Conservation (phyloP, 2,888 invertebrate species). For the Nudaria mundana region DNA sequence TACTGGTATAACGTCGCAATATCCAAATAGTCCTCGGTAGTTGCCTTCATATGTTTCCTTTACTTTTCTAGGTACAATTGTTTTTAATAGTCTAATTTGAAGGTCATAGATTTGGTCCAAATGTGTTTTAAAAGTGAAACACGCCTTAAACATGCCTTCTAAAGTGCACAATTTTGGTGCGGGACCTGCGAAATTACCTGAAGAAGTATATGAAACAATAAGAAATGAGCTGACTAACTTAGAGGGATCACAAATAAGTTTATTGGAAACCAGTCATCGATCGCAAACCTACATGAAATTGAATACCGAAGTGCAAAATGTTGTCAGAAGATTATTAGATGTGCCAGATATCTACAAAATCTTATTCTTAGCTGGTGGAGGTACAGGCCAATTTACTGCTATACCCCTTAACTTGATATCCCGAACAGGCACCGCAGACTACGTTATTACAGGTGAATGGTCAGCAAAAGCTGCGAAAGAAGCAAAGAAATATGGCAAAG, state of each 20-base stretch:
- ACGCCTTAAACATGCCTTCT: too few relatives aligned
- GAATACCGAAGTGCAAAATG: slow-evolving; percentile 72
- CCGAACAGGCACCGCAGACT: slow-evolving; percentile 90
- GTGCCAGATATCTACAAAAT: slow-evolving; percentile 97
- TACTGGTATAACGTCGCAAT: too few relatives aligned
- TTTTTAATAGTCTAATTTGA: too few relatives aligned
- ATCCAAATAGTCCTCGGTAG: too few relatives aligned
- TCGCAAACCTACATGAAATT: slow-evolving; percentile 92
- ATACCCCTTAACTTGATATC: slow-evolving; percentile 94
- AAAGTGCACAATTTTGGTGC: slow-evolving; percentile 93
- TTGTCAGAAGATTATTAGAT: slow-evolving; percentile 74
- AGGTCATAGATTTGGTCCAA: too few relatives aligned
- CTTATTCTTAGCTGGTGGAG: slow-evolving; percentile 97
- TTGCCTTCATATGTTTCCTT: too few relatives aligned
- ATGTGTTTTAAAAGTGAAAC: too few relatives aligned
- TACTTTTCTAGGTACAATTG: too few relatives aligned
- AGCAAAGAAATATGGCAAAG: slow-evolving; percentile 95
- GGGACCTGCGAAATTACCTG: slow-evolving; percentile 96
- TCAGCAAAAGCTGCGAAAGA: slow-evolving; percentile 97
- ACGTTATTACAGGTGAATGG: slow-evolving; percentile 95
- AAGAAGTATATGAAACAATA: slow-evolving; percentile 92
- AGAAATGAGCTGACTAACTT: slow-evolving; percentile 91
- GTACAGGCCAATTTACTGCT: slow-evolving; percentile 96
- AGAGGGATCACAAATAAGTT: slow-evolving; percentile 90
- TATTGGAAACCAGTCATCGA: slow-evolving; percentile 97